A percentile compares a stretch with the other conserved stretches of the same genome.
These are phyloP conservation scores for Cliona cf. orientalis DNA, from an alignment of 37 sponge, comb jelly and placozoan species.

Conservation along the genomic window DNA sequence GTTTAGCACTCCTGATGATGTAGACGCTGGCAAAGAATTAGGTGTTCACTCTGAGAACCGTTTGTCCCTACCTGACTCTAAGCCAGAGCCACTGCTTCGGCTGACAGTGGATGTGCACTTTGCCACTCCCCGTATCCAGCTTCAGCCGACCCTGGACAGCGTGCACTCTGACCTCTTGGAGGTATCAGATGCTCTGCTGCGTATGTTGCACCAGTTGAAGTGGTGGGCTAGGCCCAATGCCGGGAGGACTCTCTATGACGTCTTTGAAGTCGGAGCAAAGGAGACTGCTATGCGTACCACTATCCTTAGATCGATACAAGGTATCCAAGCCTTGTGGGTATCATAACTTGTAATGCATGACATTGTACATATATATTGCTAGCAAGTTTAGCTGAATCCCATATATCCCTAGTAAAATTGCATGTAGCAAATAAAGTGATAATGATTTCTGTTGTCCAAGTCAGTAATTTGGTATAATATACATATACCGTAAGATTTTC, in stretches of 20 bases:
- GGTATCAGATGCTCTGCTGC: conserved; percentile 27
- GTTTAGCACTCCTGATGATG: not conserved
- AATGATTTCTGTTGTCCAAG: no score
- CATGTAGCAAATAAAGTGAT: no score
- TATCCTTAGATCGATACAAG: conserved; percentile 23
- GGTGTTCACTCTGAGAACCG: no score
- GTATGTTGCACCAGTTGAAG: conserved; percentile 17
- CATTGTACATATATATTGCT: no score
- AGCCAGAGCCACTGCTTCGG: conserved; percentile 11
- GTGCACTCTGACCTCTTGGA: conserved; percentile 31
- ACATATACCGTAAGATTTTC: no score
- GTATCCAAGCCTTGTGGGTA: no score
- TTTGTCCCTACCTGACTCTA: not conserved
- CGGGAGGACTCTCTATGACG: conserved; percentile 27
- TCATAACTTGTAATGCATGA: no score
- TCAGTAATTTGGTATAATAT: not conserved
- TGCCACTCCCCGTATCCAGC: conserved; percentile 39
- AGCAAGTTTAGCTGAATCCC: no score
- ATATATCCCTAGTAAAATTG: no score
- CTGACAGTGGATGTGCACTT: conserved; percentile 51
- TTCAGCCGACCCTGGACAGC: conserved; percentile 54
- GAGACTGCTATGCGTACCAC: conserved; percentile 20
- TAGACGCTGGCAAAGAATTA: no score
- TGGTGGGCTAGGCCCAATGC: conserved; percentile 56
- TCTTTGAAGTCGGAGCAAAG: conserved; percentile 31